A percentile compares a stretch with the other conserved stretches of the same genome.
These are phyloP conservation scores for Drosophila micromelanica DNA, from an alignment of 1,140 invertebrate genomes.

Conservation along the genomic window DNA sequence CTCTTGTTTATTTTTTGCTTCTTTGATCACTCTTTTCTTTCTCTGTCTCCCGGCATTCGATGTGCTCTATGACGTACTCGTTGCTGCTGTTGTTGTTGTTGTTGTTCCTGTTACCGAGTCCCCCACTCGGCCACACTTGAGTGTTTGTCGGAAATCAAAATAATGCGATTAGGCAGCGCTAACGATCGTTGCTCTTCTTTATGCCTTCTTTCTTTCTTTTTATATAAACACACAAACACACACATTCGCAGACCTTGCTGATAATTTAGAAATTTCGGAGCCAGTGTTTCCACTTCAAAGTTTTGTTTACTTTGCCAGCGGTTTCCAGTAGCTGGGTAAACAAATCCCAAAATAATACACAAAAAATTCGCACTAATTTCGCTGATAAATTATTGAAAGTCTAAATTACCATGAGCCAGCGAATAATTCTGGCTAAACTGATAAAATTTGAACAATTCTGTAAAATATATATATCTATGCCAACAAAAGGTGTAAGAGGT, in stretches of 20 bases:
- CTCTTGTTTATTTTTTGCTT: too few relatives aligned
- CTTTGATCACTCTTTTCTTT: background rate
- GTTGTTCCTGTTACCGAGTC: background rate
- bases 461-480: too few relatives aligned
- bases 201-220: too few relatives aligned
- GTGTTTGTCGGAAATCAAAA: conserved; percentile 75
- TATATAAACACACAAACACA: conserved; percentile 2
- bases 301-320: conserved; percentile 32
- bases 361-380: conserved; percentile 51
- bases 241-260: conserved; percentile 35
- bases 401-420: conserved; percentile 23
- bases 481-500: conserved; percentile 51
- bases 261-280: conserved; percentile 44
- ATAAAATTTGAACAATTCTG: conserved; percentile 7
- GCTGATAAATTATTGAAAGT: conserved; percentile 41
- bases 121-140: conserved; percentile 45
- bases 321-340: conserved; percentile 31
- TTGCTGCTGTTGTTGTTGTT: conserved; percentile 6
- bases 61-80: conserved; percentile 50
- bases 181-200: conserved; percentile 40
- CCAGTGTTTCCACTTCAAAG: conserved; percentile 22
- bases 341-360: conserved; percentile 42
- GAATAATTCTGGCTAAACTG: conserved; percentile 28
- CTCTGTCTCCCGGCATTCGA: conserved; percentile 24
- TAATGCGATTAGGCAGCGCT: conserved; percentile 63